Base-by-base conservation (phyloP, 2,888 invertebrate species). In the Smittia aterrima region DNA sequence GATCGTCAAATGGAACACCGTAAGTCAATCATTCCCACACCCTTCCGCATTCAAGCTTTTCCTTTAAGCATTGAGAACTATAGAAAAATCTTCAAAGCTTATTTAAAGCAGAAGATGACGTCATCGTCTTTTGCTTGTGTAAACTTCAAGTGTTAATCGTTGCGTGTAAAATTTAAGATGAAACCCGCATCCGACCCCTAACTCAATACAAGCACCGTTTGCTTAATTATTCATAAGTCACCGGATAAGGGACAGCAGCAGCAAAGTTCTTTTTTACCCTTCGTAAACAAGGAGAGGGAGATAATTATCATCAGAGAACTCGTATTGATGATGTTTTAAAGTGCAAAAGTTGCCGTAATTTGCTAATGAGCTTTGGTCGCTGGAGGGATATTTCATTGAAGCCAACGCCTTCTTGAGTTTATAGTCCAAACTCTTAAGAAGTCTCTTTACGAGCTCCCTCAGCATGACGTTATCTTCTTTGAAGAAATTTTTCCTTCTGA, bases 1-100 rank as follows among this genome's bases (percentile, higher is more conserved):
- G 64, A 64, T 40, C 73, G 18, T 62, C 71, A 20, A 72, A 58
- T 47, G 68, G 68, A 68, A 53, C 70, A 22, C 18, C 58, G 70
- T 71, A 27, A 71, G 70, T 71, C 18, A 3, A 22, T 3, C 4
- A 32, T 6, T 32, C 32, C 47, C 16, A 58, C 58, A 11, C 58
- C 20, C 58, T 22, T 20, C 11, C 47, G 7, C 47, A 22, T 22
- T 58, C n/a, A 6, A 58, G 38, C 9, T 38, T 9, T 38, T 38
- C 38, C 38, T 7, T 9, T 38, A 7, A 38, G 38, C n/a, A n/a
- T n/a, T n/a, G n/a, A n/a, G n/a, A n/a, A n/a, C n/a, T n/a, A 16
- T 47, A 47, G 47, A 47, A 47, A 47, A 11, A 13, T 20, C 58
- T 2, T 3, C 47, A 6, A 20, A 58, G 58, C 18, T 58, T 58